Evolutionary conservation across 2,113 vertebrate species (phyloP).

Genomic region (Syrrhaptes paradoxus): DNA sequence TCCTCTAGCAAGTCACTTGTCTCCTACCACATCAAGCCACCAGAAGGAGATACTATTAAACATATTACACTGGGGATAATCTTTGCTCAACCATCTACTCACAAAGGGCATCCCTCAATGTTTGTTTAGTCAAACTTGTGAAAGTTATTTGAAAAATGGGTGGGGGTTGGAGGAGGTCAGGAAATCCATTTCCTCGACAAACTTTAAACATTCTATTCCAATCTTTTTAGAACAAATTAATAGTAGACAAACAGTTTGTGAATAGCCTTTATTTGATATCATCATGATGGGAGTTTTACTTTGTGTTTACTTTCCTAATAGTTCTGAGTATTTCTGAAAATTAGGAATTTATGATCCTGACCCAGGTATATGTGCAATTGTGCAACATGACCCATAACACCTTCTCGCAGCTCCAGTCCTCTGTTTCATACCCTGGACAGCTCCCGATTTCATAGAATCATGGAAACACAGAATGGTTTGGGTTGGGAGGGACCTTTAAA

Average conservation of each 20-base stretch:
- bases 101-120: constrained; percentile 21
- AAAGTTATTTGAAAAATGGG: constrained; percentile 46
- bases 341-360: not conserved
- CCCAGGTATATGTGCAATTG: not conserved
- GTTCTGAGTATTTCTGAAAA: constrained; percentile 59
- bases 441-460: not conserved
- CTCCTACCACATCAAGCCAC: not conserved
- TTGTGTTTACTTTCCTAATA: constrained; percentile 5
- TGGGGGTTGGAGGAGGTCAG: constrained; percentile 22
- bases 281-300: constrained; percentile 2
- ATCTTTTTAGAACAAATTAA: constrained; percentile 55
- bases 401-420: not conserved
- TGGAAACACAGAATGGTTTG: not conserved
- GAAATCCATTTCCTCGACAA: constrained; percentile 58
- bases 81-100: constrained; percentile 25
- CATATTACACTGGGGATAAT: not conserved
- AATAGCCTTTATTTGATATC: constrained; percentile 35
- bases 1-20: not conserved
- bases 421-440: not conserved
- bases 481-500: not conserved
- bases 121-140: constrained; percentile 12
- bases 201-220: not conserved
- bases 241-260: constrained; percentile 23
- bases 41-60: constrained; percentile 24
- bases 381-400: not conserved